Base-by-base conservation (phyloP, 1,140 invertebrate species). In the Bombus polaris region DNA sequence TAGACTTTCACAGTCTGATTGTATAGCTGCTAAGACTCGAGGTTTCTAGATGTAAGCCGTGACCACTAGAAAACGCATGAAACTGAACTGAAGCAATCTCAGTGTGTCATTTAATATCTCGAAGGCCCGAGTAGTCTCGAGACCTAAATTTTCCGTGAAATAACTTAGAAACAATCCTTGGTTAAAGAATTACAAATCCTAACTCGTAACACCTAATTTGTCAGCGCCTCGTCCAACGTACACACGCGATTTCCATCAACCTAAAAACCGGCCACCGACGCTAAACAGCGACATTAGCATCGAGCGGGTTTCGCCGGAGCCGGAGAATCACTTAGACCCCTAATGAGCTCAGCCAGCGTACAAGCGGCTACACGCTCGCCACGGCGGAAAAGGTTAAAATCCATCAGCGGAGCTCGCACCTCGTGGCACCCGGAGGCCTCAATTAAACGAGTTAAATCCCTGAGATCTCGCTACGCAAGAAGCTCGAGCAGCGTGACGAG, bases 401-500 rank as follows among this genome's bases (percentile, higher is more conserved):
- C 76, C 83, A 85, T 85, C 83, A 80, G 68, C 53, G 83, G 12
- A 6, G 39, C 65, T 59, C 68, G 57, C 57, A 73, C 70, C 47
- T 73, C 80, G 80, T 73, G 57, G 66, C 42, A 72, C 76, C 53
- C 76, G 83, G 70, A 80, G 79, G 70, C 78, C 71, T 85, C 79
- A 85, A 85, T 85, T 85, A 85, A 79, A 66, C 80, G 84, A 87
- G 62, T 76, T 73, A 47, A 59, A 47, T 76, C 77, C 70, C 75
- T 39, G 32, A 57, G 32, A 72, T 39, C 71, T 77, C 75, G 74
- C 81, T 42, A 73, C 80, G 82, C 87, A 81, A 88, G 84, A 85
- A 88, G 88, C 76, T 62, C 76, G 78, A 39, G 65, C 72, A 85
- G 79, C 74, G 88, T 83, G 74, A 79, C 71, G 85, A 83, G 44